Conservation (phyloP, 2,113 vertebrate genomes). For the Entomyzon cyanotis region DNA sequence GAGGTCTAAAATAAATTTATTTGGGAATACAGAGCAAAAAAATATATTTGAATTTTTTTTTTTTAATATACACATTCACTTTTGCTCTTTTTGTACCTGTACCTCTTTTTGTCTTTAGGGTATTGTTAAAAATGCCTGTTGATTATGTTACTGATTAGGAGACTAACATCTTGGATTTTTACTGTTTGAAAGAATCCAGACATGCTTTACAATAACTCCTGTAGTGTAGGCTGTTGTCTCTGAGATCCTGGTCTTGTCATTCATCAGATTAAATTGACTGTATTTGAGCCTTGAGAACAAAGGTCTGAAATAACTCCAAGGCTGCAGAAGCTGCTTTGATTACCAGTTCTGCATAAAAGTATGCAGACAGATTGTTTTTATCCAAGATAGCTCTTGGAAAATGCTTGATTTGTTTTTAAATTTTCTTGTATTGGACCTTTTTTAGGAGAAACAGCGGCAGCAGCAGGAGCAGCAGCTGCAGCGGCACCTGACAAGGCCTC, state of each 20-base stretch:
- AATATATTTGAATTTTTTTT: neutral
- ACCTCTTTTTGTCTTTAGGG: neutral
- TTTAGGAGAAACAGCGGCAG: conserved; percentile 90
- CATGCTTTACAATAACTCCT: neutral
- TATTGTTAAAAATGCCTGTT: neutral
- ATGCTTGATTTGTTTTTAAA: neutral
- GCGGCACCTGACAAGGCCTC: conserved; percentile 90
- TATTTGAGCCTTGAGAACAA: neutral
- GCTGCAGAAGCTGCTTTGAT: neutral
- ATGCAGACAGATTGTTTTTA: neutral
- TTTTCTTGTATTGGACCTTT: neutral
- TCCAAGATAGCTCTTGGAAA: neutral
- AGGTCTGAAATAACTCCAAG: neutral
- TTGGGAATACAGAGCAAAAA: neutral
- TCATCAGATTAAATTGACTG: neutral
- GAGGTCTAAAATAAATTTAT: neutral
- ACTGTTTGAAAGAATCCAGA: neutral
- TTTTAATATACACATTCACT: neutral
- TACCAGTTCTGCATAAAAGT: neutral
- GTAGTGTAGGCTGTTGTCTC: neutral
- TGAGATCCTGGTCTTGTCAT: neutral
- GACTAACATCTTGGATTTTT: neutral
- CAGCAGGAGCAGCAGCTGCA: conserved; percentile 92
- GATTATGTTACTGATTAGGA: neutral
- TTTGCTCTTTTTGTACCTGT: neutral